These are phyloP conservation scores for Cosmorhoe ocellata DNA, from an alignment of 2,888 invertebrate genomes.

Conservation along the genomic window DNA sequence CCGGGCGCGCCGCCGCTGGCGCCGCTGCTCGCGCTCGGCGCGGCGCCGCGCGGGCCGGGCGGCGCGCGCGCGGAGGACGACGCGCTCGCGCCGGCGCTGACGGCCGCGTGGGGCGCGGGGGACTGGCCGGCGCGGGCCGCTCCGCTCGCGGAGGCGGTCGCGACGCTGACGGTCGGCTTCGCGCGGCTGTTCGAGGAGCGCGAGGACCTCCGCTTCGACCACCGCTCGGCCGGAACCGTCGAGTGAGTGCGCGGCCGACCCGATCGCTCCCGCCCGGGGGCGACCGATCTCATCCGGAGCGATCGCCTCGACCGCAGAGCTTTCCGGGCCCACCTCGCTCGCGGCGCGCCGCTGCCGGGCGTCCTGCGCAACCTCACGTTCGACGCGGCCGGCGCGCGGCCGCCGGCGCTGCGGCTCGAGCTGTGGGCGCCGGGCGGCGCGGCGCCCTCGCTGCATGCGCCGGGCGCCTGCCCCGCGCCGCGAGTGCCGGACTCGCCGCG, in stretches of 20 bases:
- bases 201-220: slow-evolving; percentile 19
- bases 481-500: slow-evolving; percentile 25
- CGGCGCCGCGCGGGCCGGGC: slow-evolving; percentile 34
- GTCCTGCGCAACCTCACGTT: slow-evolving; percentile 14
- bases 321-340: too few relatives aligned
- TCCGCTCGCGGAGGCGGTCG: slow-evolving; percentile 37
- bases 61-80: slow-evolving; percentile 9
- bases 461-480: slow-evolving; percentile 54
- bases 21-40: slow-evolving; percentile 34
- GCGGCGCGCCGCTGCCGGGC: too few relatives aligned
- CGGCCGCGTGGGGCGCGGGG: background rate
- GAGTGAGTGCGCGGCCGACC: too few relatives aligned
- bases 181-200: slow-evolving; percentile 6
- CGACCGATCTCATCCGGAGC: too few relatives aligned
- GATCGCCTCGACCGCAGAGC: too few relatives aligned
- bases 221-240: background rate
- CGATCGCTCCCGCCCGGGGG: too few relatives aligned
- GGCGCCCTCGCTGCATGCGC: slow-evolving; percentile 31
- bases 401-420: slow-evolving; percentile 55
- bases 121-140: slow-evolving; percentile 33
- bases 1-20: slow-evolving; percentile 51
- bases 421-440: too few relatives aligned
- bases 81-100: background rate
- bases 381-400: slow-evolving; percentile 36
- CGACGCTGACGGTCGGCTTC: slow-evolving; percentile 28